Evolutionary conservation across 2,797 vertebrate species (phyloP).

Genomic region (Limnodromus scolopaceus): DNA sequence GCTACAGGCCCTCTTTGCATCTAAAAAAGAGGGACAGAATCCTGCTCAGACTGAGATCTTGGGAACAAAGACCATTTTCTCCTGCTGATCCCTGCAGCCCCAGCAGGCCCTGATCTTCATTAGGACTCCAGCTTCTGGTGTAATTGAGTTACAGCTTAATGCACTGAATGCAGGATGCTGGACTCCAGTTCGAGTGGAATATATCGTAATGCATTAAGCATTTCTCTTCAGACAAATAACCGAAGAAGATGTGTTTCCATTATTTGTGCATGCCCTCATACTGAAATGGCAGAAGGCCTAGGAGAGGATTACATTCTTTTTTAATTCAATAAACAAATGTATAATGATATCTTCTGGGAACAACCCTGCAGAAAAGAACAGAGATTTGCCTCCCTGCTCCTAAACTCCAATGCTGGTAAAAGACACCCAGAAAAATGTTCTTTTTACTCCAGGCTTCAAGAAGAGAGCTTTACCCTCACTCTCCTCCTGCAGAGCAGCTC

Average conservation of each 20-base stretch:
- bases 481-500: background rate
- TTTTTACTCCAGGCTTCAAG: background rate
- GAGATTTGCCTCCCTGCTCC: background rate
- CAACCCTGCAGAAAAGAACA: background rate
- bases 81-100: background rate
- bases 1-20: fast-evolving
- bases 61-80: background rate
- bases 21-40: background rate
- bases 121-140: background rate
- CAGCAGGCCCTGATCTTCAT: background rate
- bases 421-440: background rate
- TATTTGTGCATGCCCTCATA: background rate
- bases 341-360: slow-evolving; percentile 14
- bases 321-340: slow-evolving; percentile 27
- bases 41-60: background rate
- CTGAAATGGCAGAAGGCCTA: slow-evolving; percentile 6
- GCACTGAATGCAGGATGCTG: background rate
- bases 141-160: slow-evolving; percentile 28
- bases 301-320: background rate
- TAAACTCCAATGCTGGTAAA: background rate
- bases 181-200: background rate
- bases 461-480: background rate
- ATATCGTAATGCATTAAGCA: background rate
- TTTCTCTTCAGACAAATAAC: slow-evolving; percentile 36
- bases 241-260: slow-evolving; percentile 6